Evolutionary conservation across 2,888 invertebrate species (phyloP).

Genomic region (Eretmocerus hayati): DNA sequence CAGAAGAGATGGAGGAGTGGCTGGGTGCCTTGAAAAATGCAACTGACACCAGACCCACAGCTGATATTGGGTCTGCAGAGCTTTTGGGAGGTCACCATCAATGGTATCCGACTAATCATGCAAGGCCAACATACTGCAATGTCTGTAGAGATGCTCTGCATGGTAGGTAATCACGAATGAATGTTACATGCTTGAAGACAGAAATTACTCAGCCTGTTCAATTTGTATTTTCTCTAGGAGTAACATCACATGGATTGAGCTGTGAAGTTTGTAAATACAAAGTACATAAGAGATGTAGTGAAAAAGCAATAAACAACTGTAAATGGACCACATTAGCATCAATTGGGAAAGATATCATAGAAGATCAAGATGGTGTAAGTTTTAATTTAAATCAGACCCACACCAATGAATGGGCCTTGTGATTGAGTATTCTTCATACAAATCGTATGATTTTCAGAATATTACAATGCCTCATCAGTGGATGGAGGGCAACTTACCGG

Average conservation of each 20-base stretch:
- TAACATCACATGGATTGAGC: constrained; percentile 90
- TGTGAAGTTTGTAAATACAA: constrained; percentile 98
- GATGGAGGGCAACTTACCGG: constrained; percentile 95
- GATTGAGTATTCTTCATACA: too few relatives aligned
- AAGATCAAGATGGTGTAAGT: constrained; percentile 83
- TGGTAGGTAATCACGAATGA: too few relatives aligned
- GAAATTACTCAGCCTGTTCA: background rate
- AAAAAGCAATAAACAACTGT: constrained; percentile 88
- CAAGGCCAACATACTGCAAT: constrained; percentile 93
- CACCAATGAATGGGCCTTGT: too few relatives aligned
- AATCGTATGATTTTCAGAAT: constrained; percentile 51
- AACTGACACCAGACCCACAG: constrained; percentile 50
- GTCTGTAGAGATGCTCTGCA: constrained; percentile 88
- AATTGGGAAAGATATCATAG: constrained; percentile 90
- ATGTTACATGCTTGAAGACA: too few relatives aligned
- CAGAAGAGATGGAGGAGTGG: constrained; percentile 91
- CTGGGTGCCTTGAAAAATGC: constrained; percentile 74
- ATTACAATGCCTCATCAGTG: constrained; percentile 97
- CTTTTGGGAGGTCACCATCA: constrained; percentile 65
- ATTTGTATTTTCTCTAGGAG: constrained; percentile 53
- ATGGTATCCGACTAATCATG: constrained; percentile 90
- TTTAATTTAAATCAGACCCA: background rate
- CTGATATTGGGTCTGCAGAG: constrained; percentile 54
- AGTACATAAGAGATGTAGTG: constrained; percentile 91
- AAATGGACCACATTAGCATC: constrained; percentile 97